Base-by-base conservation (phyloP, 2,888 invertebrate genomes). In the Synergus laeviventris region DNA sequence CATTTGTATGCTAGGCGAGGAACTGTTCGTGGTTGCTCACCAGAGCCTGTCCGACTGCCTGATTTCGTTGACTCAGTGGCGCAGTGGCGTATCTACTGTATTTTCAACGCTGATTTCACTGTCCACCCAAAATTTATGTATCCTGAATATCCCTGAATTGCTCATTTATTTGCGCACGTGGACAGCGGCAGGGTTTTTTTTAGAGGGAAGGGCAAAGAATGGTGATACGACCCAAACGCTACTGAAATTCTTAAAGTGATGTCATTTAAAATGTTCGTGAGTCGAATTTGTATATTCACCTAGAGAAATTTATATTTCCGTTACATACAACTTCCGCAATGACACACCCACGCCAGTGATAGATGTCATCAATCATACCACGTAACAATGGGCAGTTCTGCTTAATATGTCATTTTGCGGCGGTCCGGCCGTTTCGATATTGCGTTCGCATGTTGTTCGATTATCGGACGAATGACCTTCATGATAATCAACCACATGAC, bases 1-100 rank as follows among this genome's bases (percentile, higher is more conserved):
- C 87, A 88, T 89, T 89, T 86, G 89, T 89, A 89, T 88, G 86
- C 88, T 84, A 86, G 86, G 78, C 87, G 82, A 86, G 82, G 83
- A 83, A 81, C 80, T 76, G 84, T 83, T 82, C 82, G 79, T 83
- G 81, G 79, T 81, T 81, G 83, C 76, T 74, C 81, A 78, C 76
- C 80, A 80, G 81, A 82, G 84, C 83, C 82, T 77, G 78, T 80
- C 80, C 74, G 78, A 83, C 83, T 81, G 83, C 79, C 77, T 81
- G 83, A 49, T 49, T 70, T 59, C 45, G 62, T 61, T 38, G 61
- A 49, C 36, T 60, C 74, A 61, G 38, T 42, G 16, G 62, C 64
- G 31, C 74, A 61, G 38, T 42, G 16, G 62, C 64, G 31, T 66
- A 60, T 66, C 73, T 61, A 49, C 66, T 74, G 38, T 74, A 49